Evolutionary conservation across 2,113 vertebrate species (phyloP).

Genomic region (Misgurnus mizolepis): DNA sequence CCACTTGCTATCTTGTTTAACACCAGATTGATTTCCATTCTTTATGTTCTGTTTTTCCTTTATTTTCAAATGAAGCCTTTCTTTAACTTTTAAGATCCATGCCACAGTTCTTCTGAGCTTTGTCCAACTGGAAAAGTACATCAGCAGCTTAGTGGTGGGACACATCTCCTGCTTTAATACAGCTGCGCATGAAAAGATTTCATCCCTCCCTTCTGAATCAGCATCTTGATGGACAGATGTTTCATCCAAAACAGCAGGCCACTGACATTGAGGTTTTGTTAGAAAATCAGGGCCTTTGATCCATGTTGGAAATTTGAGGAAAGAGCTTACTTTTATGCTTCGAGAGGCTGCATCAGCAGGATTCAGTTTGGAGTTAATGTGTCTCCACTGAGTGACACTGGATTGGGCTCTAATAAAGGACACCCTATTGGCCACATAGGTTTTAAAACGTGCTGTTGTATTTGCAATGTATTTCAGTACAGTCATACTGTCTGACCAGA

Average conservation of each 20-base stretch:
- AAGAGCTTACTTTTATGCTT: background rate
- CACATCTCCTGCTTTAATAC: background rate
- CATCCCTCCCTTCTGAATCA: slow-evolving; percentile 4
- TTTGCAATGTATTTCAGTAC: slow-evolving; percentile 31
- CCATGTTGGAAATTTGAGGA: slow-evolving; percentile 15
- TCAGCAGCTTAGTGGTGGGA: background rate
- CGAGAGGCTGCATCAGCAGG: slow-evolving; percentile 29
- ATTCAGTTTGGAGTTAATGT: slow-evolving; percentile 29
- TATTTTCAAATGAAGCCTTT: background rate
- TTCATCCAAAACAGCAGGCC: background rate
- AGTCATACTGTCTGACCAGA: slow-evolving; percentile 20
- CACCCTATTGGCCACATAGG: slow-evolving; percentile 11
- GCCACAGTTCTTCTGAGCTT: background rate
- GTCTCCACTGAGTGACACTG: slow-evolving; percentile 4
- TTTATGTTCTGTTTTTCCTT: background rate
- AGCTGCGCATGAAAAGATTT: background rate
- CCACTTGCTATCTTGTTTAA: too few species aligned
- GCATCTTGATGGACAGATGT: background rate
- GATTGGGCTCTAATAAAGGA: slow-evolving; percentile 2
- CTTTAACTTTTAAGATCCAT: background rate
- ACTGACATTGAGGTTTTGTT: background rate
- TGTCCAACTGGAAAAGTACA: background rate
- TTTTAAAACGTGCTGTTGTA: slow-evolving; percentile 6
- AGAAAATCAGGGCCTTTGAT: slow-evolving; percentile 27
- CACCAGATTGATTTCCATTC: too few species aligned